Conservation (phyloP, 2,113 vertebrate species). For the Sapayoa aenigma region DNA sequence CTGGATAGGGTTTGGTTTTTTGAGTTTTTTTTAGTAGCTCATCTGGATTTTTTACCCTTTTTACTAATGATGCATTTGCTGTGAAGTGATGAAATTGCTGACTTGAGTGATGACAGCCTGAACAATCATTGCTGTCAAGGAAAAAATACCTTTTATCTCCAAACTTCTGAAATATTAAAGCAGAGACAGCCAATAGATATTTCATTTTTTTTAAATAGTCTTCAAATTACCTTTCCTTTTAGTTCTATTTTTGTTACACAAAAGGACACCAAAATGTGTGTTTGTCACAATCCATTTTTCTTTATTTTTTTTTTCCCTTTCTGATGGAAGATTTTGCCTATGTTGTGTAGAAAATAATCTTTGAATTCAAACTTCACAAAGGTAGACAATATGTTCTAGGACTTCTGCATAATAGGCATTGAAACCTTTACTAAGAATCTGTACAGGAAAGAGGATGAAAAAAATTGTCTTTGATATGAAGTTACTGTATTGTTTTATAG, state of each 20-base stretch:
- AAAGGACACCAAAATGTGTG: not conserved
- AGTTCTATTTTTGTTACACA: constrained; percentile 19
- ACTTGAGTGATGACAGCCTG: constrained; percentile 9
- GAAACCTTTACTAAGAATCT: not conserved
- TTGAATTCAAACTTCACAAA: not conserved
- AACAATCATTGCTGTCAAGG: constrained; percentile 45
- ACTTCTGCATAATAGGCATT: not conserved
- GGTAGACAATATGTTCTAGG: not conserved
- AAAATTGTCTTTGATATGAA: not conserved
- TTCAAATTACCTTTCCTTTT: constrained; percentile 22
- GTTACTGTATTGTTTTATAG: not conserved
- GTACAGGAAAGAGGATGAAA: not conserved
- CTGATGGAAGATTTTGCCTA: not conserved
- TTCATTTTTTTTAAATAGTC: not conserved
- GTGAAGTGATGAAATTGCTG: constrained; percentile 44
- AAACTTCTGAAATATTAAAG: constrained; percentile 55
- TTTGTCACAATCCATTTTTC: not conserved
- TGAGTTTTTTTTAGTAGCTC: not conserved
- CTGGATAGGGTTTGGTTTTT: not conserved
- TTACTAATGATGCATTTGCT: not conserved
- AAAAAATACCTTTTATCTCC: constrained; percentile 29
- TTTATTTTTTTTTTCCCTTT: not conserved
- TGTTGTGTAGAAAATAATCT: not conserved
- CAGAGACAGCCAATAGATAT: not conserved
- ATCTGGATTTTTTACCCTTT: not conserved